Evolutionary conservation across 1,140 invertebrate genomes (phyloP).

Genomic region (Pentalonia nigronervosa): DNA sequence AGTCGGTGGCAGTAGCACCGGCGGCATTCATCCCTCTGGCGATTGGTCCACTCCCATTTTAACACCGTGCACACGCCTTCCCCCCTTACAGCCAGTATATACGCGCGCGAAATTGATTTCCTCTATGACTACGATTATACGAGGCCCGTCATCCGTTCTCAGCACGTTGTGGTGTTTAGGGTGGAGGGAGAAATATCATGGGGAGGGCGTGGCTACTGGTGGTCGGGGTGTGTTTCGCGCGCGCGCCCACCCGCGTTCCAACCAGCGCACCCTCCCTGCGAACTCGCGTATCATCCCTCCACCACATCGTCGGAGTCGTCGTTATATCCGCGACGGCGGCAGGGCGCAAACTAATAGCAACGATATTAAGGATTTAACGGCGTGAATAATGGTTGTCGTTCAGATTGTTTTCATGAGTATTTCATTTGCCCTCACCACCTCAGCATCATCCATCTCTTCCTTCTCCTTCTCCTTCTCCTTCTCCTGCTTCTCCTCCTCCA

Average conservation of each 20-base stretch:
- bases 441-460: not conserved
- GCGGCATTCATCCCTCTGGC: not conserved
- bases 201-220: not conserved
- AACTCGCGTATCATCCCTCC: too few species aligned
- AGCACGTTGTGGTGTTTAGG: too few species aligned
- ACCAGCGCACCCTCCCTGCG: not conserved
- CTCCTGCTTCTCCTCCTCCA: too few species aligned
- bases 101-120: conserved; percentile 36
- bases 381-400: conserved; percentile 58
- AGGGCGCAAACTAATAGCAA: conserved; percentile 51
- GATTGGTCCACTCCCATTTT: conserved; percentile 22
- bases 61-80: not conserved
- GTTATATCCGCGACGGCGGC: conserved; percentile 18
- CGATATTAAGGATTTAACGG: conserved; percentile 56
- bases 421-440: conserved; percentile 46
- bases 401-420: conserved; percentile 57
- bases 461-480: not conserved
- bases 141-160: not conserved
- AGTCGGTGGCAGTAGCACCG: not conserved
- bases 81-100: not conserved
- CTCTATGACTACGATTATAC: not conserved
- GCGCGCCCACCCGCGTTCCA: not conserved
- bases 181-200: not conserved
- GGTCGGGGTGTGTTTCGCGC: not conserved
- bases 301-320: not conserved